These are phyloP conservation scores for Chrysolina americana DNA, from an alignment of 2,888 invertebrate genomes.

Conservation along the genomic window DNA sequence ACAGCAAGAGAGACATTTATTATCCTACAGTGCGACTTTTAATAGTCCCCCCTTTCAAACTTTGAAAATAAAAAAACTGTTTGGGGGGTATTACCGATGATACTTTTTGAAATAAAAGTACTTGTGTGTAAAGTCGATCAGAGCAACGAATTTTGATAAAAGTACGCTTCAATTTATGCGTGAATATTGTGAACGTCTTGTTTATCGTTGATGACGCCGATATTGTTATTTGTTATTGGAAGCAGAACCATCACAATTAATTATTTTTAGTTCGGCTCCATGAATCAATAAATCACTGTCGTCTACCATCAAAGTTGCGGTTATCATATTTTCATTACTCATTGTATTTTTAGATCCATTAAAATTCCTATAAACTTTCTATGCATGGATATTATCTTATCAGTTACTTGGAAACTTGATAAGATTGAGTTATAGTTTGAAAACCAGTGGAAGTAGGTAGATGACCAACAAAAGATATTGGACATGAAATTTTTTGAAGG, in stretches of 20 bases:
- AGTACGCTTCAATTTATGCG: no score
- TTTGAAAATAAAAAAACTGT: no score
- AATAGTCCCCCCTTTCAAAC: no score
- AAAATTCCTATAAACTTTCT: slow-evolving; percentile 4
- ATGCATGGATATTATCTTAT: neutral
- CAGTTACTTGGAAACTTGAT: slow-evolving; percentile 12
- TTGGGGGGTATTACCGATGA: no score
- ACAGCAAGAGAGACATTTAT: no score
- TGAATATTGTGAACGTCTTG: neutral
- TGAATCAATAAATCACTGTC: slow-evolving; percentile 6
- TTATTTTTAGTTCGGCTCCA: slow-evolving; percentile 1
- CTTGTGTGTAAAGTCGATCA: no score
- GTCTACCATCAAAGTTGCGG: slow-evolving; percentile 14
- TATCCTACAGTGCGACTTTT: no score
- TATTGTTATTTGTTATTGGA: slow-evolving; percentile 15
- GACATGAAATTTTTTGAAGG: no score
- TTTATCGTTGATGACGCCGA: slow-evolving; percentile 1
- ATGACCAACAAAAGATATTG: neutral
- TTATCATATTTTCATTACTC: slow-evolving; percentile 11
- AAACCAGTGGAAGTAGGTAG: neutral
- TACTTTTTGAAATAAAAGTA: no score
- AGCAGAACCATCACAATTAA: slow-evolving; percentile 7
- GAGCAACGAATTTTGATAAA: no score
- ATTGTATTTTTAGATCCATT: slow-evolving; percentile 14
- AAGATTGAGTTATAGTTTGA: slow-evolving; percentile 1